Conservation (phyloP, 1,140 invertebrate species). For the Sipha flava region DNA sequence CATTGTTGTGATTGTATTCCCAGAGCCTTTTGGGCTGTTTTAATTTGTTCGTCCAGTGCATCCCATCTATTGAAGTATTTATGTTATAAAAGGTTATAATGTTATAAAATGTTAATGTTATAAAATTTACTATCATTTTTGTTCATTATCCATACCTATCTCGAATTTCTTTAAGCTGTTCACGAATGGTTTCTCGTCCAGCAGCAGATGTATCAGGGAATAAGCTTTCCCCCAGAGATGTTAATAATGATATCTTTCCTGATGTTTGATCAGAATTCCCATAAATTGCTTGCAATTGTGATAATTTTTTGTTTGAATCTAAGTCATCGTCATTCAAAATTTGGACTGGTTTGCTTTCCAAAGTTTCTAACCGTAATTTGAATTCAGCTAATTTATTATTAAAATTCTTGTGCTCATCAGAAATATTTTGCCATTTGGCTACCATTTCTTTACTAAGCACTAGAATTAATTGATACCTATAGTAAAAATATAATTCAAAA, state of each 20-base stretch:
- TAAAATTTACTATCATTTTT: too few species aligned
- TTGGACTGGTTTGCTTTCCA: constrained; percentile 62
- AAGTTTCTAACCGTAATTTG: constrained; percentile 63
- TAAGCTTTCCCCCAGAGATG: constrained; percentile 71
- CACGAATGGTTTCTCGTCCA: constrained; percentile 78
- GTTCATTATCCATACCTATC: constrained; percentile 45
- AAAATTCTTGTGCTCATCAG: constrained; percentile 75
- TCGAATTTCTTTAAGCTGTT: constrained; percentile 64
- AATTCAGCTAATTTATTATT: constrained; percentile 66
- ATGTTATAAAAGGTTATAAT: too few species aligned
- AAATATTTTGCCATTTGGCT: constrained; percentile 73
- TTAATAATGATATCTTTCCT: constrained; percentile 62
- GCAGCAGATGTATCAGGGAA: constrained; percentile 81
- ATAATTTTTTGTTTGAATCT: constrained; percentile 51
- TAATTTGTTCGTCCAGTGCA: constrained; percentile 65
- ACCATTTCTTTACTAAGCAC: constrained; percentile 79
- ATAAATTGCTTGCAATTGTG: constrained; percentile 64
- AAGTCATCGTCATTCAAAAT: constrained; percentile 44
- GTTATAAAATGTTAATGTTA: too few species aligned
- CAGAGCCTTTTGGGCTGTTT: constrained; percentile 71
- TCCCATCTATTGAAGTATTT: constrained; percentile 60
- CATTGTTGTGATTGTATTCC: constrained; percentile 76
- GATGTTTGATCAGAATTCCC: constrained; percentile 75
- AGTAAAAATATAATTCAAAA: constrained; percentile 27
- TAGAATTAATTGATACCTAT: constrained; percentile 70